A percentile compares a stretch with the other conserved stretches of the same genome.
These are phyloP conservation scores for Lates japonicus DNA, from an alignment of 2,797 vertebrate species.

Conservation along the genomic window DNA sequence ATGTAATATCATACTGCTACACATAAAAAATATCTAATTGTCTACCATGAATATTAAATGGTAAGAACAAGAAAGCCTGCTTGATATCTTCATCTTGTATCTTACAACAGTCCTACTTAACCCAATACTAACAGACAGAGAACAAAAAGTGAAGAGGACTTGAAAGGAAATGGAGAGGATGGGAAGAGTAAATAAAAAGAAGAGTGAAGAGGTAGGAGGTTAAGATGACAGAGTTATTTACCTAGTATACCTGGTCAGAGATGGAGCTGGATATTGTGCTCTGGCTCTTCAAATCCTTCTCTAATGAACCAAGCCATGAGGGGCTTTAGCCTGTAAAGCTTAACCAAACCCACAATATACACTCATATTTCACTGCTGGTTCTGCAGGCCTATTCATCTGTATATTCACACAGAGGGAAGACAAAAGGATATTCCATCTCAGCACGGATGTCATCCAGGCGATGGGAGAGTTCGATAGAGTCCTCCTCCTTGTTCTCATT, in stretches of 20 bases:
- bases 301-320: conserved; percentile 78
- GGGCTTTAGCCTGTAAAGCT: conserved; percentile 73
- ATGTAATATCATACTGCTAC: conserved; percentile 10
- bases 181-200: conserved; percentile 53
- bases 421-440: conserved; percentile 99
- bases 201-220: conserved; percentile 43
- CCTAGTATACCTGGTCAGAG: conserved; percentile 64
- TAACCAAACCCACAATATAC: conserved; percentile 63
- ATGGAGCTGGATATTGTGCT: conserved; percentile 71
- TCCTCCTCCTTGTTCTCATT: conserved; percentile 99
- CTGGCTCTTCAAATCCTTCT: conserved; percentile 79
- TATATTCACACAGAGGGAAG: conserved; percentile 50
- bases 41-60: conserved; percentile 26
- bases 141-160: conserved; percentile 28
- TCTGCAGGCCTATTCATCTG: conserved; percentile 49
- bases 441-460: conserved; percentile 94
- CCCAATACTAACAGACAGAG: conserved; percentile 9
- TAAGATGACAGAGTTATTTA: conserved; percentile 75
- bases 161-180: conserved; percentile 19
- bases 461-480: conserved; percentile 95
- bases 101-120: conserved; percentile 35
- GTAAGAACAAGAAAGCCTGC: conserved; percentile 7
- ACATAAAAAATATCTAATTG: conserved; percentile 37
- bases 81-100: conserved; percentile 26
- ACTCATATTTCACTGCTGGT: conserved; percentile 40